Evolutionary conservation across 2,797 vertebrate species (phyloP).

Genomic region (Sylvilagus floridanus): DNA sequence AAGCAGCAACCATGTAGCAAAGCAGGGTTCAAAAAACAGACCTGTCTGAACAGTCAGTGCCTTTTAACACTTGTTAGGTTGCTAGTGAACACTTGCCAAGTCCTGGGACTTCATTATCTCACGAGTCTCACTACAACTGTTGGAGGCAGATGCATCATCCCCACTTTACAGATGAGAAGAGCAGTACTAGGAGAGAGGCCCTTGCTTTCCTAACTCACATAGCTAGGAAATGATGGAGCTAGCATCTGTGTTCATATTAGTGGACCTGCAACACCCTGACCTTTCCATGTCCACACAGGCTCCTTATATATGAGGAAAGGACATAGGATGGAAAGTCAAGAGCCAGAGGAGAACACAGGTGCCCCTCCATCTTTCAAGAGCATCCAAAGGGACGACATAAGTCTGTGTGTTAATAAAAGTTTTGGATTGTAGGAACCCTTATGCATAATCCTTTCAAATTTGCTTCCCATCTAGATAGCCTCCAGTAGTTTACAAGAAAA

Average conservation of each 20-base stretch:
- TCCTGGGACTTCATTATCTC: background rate
- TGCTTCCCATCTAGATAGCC: background rate
- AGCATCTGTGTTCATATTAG: background rate
- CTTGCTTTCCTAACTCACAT: background rate
- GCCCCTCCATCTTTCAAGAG: background rate
- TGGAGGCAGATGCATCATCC: background rate
- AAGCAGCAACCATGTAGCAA: background rate
- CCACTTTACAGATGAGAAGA: slow-evolving; percentile 11
- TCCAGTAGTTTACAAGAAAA: slow-evolving; percentile 22
- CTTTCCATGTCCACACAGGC: background rate
- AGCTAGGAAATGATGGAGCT: background rate
- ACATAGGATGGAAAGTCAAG: background rate
- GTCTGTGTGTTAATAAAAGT: background rate
- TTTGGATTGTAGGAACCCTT: background rate
- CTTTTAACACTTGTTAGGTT: slow-evolving; percentile 13
- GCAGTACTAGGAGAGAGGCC: background rate
- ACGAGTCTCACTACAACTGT: background rate
- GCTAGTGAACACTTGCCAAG: background rate
- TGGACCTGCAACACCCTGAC: background rate
- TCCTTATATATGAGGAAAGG: background rate
- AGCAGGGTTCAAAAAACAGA: background rate
- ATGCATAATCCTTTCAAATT: background rate
- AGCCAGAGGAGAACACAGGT: background rate
- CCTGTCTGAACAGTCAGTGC: background rate
- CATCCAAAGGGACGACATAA: background rate